Percentiles rank a stretch among this genome's conserved stretches.
phyloP scores from a whole-genome alignment of 2,888 invertebrate species.

The Parnassius smintheus region DNA sequence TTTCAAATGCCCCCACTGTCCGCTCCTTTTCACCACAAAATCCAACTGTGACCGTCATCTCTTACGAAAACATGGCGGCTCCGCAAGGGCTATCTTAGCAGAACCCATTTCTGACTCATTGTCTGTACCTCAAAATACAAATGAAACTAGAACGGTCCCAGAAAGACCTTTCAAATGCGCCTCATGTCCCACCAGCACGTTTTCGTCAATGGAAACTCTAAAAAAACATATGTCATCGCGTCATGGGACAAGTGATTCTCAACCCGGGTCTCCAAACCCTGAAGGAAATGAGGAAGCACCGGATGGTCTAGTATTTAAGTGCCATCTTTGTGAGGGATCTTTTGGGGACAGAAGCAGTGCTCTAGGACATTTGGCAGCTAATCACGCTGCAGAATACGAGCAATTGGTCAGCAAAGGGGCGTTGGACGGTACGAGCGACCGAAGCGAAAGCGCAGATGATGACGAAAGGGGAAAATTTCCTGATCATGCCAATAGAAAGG shows the following conservation, averaged over 20 bases:
- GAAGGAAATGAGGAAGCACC: constrained; percentile 52
- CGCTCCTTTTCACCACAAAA: constrained; percentile 96
- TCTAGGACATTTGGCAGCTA: constrained; percentile 88
- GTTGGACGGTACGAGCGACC: constrained; percentile 77
- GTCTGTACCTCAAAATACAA: constrained; percentile 49
- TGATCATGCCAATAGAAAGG: constrained; percentile 93
- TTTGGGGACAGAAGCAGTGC: constrained; percentile 90
- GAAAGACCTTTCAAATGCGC: constrained; percentile 90
- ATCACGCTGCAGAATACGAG: constrained; percentile 89
- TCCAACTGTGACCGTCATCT: constrained; percentile 98
- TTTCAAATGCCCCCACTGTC: constrained; percentile 96
- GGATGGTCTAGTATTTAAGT: constrained; percentile 90
- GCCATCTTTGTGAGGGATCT: constrained; percentile 94
- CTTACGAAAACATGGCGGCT: constrained; percentile 88
- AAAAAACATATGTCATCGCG: constrained; percentile 89
- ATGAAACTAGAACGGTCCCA: constrained; percentile 84
- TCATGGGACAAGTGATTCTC: constrained; percentile 79
- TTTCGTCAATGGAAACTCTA: constrained; percentile 88
- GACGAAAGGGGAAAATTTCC: constrained; percentile 90
- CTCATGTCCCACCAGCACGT: constrained; percentile 90
- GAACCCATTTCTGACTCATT: constrained; percentile 62
- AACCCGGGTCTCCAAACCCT: constrained; percentile 63
- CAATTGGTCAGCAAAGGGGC: constrained; percentile 92
- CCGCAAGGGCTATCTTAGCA: constrained; percentile 68
- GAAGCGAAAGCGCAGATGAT: constrained; percentile 84